phyloP scores from a whole-genome alignment of 2,113 vertebrate species.

The Tragelaphus buxtoni region DNA sequence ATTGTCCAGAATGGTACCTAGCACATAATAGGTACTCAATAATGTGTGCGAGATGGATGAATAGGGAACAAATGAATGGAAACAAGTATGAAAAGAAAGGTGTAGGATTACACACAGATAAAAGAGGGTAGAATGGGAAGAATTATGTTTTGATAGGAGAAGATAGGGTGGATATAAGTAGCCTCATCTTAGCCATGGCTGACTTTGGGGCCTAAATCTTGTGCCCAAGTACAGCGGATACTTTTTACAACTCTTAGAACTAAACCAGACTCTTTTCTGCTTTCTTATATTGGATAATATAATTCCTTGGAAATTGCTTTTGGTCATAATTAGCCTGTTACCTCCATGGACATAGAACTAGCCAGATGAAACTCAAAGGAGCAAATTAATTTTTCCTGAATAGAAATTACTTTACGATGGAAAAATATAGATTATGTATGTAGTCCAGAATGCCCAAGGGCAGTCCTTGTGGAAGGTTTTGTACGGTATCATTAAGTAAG shows the following conservation, averaged over 20 bases:
- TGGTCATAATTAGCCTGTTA: neutral
- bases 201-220: neutral
- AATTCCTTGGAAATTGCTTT: constrained; percentile 35
- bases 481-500: neutral
- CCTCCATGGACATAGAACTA: neutral
- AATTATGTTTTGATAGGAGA: neutral
- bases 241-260: neutral
- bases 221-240: neutral
- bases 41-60: neutral
- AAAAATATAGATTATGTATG: neutral
- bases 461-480: neutral
- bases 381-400: neutral
- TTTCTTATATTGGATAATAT: constrained; percentile 22
- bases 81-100: neutral
- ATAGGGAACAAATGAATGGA: neutral
- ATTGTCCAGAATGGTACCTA: neutral
- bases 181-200: neutral
- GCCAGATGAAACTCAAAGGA: neutral
- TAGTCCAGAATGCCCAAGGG: neutral
- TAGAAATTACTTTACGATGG: constrained; percentile 3
- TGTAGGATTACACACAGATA: neutral
- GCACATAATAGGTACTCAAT: neutral
- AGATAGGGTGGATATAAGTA: neutral
- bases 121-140: neutral
- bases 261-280: neutral